Conservation (phyloP, 2,797 vertebrate genomes). For the Pantherophis vulpinus region DNA sequence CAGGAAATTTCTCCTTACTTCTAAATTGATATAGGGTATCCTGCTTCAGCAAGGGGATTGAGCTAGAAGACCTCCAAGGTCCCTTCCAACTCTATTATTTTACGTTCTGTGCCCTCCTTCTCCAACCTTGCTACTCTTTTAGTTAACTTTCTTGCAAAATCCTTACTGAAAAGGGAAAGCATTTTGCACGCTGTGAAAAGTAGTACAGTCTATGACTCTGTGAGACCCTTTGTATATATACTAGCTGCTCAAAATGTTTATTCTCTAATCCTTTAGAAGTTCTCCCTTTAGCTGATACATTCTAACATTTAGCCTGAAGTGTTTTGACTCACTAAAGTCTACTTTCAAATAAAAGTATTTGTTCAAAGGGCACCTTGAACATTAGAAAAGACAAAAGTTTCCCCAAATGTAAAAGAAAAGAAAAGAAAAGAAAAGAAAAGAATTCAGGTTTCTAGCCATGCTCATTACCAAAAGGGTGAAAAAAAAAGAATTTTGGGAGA, state of each 20-base stretch:
- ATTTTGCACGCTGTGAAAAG: neutral
- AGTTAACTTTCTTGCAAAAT: neutral
- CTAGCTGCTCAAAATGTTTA: neutral
- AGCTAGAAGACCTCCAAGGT: too few species aligned
- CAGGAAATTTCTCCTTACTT: too few species aligned
- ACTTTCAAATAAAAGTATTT: neutral
- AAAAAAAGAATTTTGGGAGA: neutral
- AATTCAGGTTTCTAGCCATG: constrained; percentile 15
- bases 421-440: neutral
- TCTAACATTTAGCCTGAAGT: neutral
- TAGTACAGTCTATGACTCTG: neutral
- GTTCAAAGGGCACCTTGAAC: neutral
- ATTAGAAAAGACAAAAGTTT: neutral
- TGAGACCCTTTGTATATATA: neutral
- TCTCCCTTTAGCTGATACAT: neutral
- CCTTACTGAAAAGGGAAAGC: neutral
- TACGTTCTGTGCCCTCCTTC: too few species aligned
- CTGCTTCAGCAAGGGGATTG: too few species aligned
- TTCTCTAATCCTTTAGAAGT: neutral
- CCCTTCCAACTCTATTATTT: too few species aligned
- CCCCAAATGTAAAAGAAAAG: neutral
- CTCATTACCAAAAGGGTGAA: neutral
- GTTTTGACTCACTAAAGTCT: neutral
- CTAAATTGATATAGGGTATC: too few species aligned
- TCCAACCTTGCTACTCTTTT: neutral